Conservation (phyloP, 2,888 invertebrate species). For the Leucania comma region DNA sequence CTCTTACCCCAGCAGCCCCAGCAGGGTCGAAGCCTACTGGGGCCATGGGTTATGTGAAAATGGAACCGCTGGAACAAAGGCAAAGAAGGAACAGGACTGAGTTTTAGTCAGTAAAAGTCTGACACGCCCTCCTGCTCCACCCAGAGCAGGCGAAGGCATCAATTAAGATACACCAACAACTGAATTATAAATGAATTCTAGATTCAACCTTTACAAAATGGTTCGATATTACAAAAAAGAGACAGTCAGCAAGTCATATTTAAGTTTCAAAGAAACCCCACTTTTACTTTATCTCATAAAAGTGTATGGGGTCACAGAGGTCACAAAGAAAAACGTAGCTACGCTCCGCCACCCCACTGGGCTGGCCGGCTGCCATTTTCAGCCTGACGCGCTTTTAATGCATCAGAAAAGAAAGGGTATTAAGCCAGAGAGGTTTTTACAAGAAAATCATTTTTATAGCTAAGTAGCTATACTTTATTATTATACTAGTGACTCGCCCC, state of each 20-base stretch:
- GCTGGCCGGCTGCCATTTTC: slow-evolving; percentile 42
- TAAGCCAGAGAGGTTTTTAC: slow-evolving; percentile 11
- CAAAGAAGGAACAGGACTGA: too few relatives aligned
- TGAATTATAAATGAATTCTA: too few relatives aligned
- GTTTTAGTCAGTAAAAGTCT: too few relatives aligned
- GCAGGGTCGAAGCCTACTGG: too few relatives aligned
- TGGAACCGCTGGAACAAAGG: too few relatives aligned
- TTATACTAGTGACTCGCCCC: background rate
- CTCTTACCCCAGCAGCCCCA: too few relatives aligned
- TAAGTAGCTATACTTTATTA: background rate
- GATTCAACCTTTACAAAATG: background rate
- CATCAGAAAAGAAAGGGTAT: slow-evolving; percentile 8
- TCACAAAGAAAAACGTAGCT: slow-evolving; percentile 18
- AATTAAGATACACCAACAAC: too few relatives aligned
- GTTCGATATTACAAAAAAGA: background rate
- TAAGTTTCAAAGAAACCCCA: background rate
- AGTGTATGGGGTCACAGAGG: background rate
- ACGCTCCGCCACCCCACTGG: slow-evolving; percentile 5
- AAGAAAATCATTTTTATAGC: slow-evolving; percentile 20
- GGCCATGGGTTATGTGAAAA: too few relatives aligned
- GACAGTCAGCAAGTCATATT: background rate
- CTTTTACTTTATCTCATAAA: slow-evolving; percentile 1
- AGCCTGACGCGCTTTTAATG: slow-evolving; percentile 25
- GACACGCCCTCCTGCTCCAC: too few relatives aligned
- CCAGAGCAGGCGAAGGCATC: too few relatives aligned